Percentiles rank a stretch among this genome's conserved stretches.
phyloP scores from a whole-genome alignment of 2,113 vertebrate genomes.

The Gallinago paraguaiae region DNA sequence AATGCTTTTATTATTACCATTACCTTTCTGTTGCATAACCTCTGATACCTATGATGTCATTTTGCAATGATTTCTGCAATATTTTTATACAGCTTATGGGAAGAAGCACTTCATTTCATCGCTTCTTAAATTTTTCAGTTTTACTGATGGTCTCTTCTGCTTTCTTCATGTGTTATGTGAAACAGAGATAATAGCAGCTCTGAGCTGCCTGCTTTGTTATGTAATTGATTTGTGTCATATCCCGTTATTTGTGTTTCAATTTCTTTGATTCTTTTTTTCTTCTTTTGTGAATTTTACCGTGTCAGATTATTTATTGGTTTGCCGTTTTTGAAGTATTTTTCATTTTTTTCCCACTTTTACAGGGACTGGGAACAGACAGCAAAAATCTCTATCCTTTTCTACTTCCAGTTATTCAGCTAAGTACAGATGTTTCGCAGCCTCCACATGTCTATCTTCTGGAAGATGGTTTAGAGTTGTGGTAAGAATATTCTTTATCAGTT shows the following conservation, averaged over 20 bases:
- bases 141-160: neutral
- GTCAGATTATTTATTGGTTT: neutral
- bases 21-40: neutral
- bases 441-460: slow-evolving; percentile 97
- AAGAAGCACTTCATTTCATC: neutral
- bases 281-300: neutral
- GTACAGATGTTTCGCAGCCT: slow-evolving; percentile 96
- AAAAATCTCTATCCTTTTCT: slow-evolving; percentile 97
- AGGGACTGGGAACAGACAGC: slow-evolving; percentile 95
- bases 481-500: slow-evolving; percentile 37
- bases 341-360: slow-evolving; percentile 41
- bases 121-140: neutral
- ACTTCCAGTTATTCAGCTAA: slow-evolving; percentile 96
- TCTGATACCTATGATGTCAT: neutral
- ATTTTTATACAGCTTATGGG: neutral
- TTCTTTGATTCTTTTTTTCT: neutral
- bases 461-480: slow-evolving; percentile 98
- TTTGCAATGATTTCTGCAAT: neutral
- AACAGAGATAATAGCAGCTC: neutral
- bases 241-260: neutral
- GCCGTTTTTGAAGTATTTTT: neutral
- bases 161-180: neutral
- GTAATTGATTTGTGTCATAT: neutral
- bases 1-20: neutral
- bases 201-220: neutral